Conservation (phyloP, 2,797 vertebrate genomes). For the Pangasius krempfi region DNA sequence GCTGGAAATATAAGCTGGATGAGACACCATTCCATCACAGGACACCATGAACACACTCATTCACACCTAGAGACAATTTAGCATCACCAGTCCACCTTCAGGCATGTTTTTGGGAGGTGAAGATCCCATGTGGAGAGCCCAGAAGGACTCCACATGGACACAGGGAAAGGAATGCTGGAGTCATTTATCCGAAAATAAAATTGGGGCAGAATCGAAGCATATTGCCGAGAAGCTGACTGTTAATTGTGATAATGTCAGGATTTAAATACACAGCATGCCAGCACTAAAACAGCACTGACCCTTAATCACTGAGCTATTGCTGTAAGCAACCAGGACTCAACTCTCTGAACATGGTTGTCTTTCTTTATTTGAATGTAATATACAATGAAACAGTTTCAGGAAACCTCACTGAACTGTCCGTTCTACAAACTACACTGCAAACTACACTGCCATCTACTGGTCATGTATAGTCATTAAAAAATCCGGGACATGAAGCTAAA, state of each 20-base stretch:
- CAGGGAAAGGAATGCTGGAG: background rate
- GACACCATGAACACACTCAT: background rate
- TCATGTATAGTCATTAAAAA: background rate
- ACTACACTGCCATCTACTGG: conserved; percentile 11
- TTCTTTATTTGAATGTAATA: background rate
- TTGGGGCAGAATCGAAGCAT: background rate
- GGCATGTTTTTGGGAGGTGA: no score
- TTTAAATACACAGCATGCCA: background rate
- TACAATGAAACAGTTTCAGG: background rate
- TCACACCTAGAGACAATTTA: background rate
- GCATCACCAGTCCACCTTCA: background rate
- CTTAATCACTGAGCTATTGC: background rate
- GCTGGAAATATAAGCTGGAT: background rate
- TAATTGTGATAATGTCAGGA: background rate
- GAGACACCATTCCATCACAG: background rate
- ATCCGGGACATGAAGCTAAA: background rate
- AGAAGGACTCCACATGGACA: background rate
- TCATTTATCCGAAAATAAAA: background rate
- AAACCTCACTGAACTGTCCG: background rate
- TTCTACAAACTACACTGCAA: background rate
- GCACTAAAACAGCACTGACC: background rate
- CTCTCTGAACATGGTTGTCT: background rate
- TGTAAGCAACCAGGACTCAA: background rate
- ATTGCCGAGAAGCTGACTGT: background rate
- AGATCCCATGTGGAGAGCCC: background rate